phyloP scores from a whole-genome alignment of 2,797 vertebrate genomes.

The Schizopygopsis pylzovi region DNA sequence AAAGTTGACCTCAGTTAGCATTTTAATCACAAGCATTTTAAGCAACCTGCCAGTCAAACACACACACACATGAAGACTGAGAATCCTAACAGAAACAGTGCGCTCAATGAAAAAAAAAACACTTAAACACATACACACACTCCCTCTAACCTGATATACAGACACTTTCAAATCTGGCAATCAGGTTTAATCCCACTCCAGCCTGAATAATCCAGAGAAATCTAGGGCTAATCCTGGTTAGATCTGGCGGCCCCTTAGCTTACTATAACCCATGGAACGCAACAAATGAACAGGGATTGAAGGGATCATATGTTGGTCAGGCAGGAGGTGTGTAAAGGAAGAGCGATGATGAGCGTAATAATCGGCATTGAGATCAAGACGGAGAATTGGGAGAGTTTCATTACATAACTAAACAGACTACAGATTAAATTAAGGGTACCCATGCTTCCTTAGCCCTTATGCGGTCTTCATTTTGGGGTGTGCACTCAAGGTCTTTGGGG shows the following conservation, averaged over 20 bases:
- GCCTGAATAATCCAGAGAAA: conserved; percentile 78
- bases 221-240: conserved; percentile 80
- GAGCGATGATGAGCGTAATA: conserved; percentile 64
- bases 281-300: conserved; percentile 74
- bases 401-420: conserved; percentile 8
- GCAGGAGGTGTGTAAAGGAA: conserved; percentile 56
- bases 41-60: neutral
- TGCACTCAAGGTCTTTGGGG: too few relatives aligned
- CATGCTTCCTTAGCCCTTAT: neutral
- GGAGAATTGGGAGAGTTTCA: neutral
- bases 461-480: too few relatives aligned
- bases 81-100: conserved; percentile 10
- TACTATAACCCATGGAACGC: conserved; percentile 75
- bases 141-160: too few relatives aligned
- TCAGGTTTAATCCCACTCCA: conserved; percentile 79
- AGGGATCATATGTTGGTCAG: conserved; percentile 68
- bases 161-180: conserved; percentile 70
- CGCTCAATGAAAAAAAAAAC: neutral
- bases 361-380: conserved; percentile 14
- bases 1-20: neutral
- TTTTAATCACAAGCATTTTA: conserved; percentile 2
- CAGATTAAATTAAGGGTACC: neutral
- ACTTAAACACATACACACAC: too few relatives aligned
- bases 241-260: conserved; percentile 77
- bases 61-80: conserved; percentile 29